Evolutionary conservation across 2,888 invertebrate genomes (phyloP), one percentile per base, ranked within the genome.

Genomic region (Drosophila merina): DNA sequence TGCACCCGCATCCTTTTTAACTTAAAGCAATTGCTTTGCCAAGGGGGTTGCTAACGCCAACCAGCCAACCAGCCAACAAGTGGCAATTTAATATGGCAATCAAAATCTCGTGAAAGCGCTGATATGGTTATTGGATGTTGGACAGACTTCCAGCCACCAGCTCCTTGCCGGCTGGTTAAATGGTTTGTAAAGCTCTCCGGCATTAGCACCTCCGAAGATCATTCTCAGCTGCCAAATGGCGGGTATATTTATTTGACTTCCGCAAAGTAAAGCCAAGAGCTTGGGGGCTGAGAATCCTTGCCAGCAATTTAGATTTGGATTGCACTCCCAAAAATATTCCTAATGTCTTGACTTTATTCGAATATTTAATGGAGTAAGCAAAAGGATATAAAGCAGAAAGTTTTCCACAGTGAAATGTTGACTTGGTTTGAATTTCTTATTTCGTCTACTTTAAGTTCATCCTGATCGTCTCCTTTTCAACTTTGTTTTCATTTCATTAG

Each of bases 51-150:
- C 44, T 31, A 30, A 30, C 54, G 62, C 77, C 77, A 89, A 82
- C 89, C 89, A 89, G 62, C 77, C 77, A 89, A 82, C 89, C 89
- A 89, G 62, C 77, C 77, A 89, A 82, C 89, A 89, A 89, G 89
- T 88, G 88, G 80, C 85, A 86, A 84, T 89, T 88, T 86, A 84
- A 89, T 88, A 79, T 84, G 72, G 84, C 89, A 81, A 89, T 90
- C 85, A 88, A 88, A 88, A 77, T 82, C 82, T 77, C 74, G 88
- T 83, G 58, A 82, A 84, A 38, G n/a, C 47, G 52, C 25, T 12
- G 36, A 30, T 59, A 72, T 59, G 59, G 72, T 76, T 66, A 66
- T 52, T 45, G 67, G 40, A 40, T 48, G 40, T 40, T 60, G 47
- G 30, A 62, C 20, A 6, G 30, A 25, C 25, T 44, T 2, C 2